These are phyloP conservation scores for Stenopsyche tienmushanensis DNA, from an alignment of 1,140 invertebrate species.

Conservation along the genomic window DNA sequence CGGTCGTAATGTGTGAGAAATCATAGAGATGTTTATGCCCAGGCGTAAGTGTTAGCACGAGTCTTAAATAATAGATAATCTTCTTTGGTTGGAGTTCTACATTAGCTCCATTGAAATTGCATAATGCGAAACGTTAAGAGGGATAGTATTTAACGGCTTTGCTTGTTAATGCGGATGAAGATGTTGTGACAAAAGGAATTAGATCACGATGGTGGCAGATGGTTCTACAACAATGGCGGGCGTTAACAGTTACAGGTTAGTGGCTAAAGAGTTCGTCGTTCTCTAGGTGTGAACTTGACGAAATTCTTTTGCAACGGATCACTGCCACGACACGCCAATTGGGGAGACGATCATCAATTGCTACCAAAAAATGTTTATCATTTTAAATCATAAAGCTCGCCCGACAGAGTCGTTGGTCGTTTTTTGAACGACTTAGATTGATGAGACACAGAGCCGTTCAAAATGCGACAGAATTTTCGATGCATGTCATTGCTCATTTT, in stretches of 20 bases:
- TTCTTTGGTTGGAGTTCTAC: too few relatives aligned
- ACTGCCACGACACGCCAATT: too few relatives aligned
- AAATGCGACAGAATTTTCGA: neutral
- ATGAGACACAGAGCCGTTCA: neutral
- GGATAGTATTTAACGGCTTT: too few relatives aligned
- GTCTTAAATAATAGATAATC: too few relatives aligned
- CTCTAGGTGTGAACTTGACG: constrained; percentile 6
- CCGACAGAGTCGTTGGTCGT: neutral
- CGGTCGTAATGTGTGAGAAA: too few relatives aligned
- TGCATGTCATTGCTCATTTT: neutral
- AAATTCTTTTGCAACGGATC: neutral
- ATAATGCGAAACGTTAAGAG: too few relatives aligned
- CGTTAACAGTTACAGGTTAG: constrained; percentile 28
- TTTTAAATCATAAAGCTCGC: neutral
- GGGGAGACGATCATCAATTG: too few relatives aligned
- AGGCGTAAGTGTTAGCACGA: too few relatives aligned
- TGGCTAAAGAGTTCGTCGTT: constrained; percentile 17
- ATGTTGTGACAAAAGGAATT: neutral
- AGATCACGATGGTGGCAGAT: neutral
- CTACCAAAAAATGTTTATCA: too few relatives aligned
- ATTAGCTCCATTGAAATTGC: too few relatives aligned
- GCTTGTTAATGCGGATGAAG: neutral
- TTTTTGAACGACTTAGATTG: neutral
- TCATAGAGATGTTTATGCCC: too few relatives aligned
- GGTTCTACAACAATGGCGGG: constrained; percentile 17